These are phyloP conservation scores for roundworm (Caenorhabditis elegans) DNA, from an alignment of 1,140 invertebrate genomes.

Conservation along the genomic window DNA sequence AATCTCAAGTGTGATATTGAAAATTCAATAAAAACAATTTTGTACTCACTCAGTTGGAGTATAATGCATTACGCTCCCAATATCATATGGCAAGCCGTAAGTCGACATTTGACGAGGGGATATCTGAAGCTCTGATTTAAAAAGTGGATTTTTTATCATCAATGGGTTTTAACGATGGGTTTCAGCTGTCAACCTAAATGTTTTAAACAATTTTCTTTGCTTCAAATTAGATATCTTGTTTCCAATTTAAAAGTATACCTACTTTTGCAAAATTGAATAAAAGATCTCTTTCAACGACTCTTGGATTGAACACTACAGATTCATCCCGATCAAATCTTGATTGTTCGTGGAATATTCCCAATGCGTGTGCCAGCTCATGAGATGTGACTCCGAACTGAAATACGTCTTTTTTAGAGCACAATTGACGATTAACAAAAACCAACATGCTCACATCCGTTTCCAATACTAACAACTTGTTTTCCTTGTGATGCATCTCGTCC, in stretches of 20 bases:
- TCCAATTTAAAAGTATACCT: not conserved
- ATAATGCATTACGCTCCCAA: slow-evolving; percentile 45
- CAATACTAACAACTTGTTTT: slow-evolving; percentile 44
- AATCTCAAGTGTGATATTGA: no score
- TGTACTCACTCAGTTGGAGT: slow-evolving; percentile 35
- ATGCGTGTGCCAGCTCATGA: slow-evolving; percentile 41
- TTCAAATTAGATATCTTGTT: not conserved
- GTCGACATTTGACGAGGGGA: slow-evolving; percentile 4
- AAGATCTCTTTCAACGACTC: not conserved
- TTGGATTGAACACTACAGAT: slow-evolving; percentile 29
- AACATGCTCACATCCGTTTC: slow-evolving; percentile 45
- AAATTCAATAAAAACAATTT: no score
- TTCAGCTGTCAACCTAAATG: no score
- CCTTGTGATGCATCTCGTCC: slow-evolving; percentile 35
- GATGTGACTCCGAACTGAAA: slow-evolving; percentile 43
- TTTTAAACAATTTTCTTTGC: no score
- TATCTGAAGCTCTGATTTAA: no score
- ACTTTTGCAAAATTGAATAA: slow-evolving; percentile 47
- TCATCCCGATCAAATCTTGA: slow-evolving; percentile 41
- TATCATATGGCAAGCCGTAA: slow-evolving; percentile 37
- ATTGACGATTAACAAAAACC: not conserved
- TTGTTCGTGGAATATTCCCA: slow-evolving; percentile 43
- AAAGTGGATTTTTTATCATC: no score
- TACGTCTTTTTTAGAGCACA: not conserved
- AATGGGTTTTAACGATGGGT: no score